Conservation (phyloP, 2,888 invertebrate genomes). For the Polydrusus tereticollis region DNA sequence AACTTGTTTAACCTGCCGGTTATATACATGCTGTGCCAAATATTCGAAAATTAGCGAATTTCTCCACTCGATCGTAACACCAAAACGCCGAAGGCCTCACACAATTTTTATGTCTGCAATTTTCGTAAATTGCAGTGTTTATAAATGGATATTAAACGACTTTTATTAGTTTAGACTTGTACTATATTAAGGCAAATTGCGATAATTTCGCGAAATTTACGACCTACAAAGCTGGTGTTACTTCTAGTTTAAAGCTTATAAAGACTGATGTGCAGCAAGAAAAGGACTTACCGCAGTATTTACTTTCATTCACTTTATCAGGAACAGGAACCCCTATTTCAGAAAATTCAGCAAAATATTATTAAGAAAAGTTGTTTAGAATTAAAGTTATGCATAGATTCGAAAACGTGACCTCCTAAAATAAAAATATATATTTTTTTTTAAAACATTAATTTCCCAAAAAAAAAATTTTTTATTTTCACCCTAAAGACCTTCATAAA, state of each 20-base stretch:
- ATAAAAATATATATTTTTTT: too few species aligned
- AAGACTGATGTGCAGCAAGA: neutral
- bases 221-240: neutral
- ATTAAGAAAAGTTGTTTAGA: too few species aligned
- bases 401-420: too few species aligned
- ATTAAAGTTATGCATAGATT: too few species aligned
- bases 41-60: conserved; percentile 1
- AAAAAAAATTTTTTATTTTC: too few species aligned
- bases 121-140: neutral
- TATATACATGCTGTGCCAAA: neutral
- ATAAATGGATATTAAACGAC: conserved; percentile 11
- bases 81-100: neutral
- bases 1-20: conserved; percentile 2
- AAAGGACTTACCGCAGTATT: too few species aligned
- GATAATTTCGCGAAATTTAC: neutral
- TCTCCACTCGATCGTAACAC: neutral
- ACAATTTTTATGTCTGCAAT: neutral
- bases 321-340: too few species aligned
- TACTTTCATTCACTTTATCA: too few species aligned
- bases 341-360: too few species aligned
- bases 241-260: neutral
- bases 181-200: neutral
- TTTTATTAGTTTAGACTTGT: conserved; percentile 12
- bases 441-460: too few species aligned
- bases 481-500: too few species aligned